Conservation (phyloP, 2,888 invertebrate genomes). For the Metopia argyrocephala region DNA sequence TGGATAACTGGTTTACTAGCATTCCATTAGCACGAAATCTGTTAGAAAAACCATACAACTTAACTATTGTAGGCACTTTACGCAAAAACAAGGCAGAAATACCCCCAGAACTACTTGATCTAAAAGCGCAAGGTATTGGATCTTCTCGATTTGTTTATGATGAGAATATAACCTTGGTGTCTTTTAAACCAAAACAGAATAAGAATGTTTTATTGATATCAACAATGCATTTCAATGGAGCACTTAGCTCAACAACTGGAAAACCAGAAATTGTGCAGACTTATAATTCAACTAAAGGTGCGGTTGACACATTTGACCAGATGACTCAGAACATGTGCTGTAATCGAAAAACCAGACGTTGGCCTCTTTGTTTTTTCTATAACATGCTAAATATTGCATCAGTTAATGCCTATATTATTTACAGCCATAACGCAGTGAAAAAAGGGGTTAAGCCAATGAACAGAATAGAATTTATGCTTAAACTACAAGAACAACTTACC, state of each 20-base stretch:
- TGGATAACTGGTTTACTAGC: too few relatives aligned
- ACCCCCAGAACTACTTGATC: slow-evolving; percentile 2
- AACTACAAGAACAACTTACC: slow-evolving; percentile 12
- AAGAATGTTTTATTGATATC: too few relatives aligned
- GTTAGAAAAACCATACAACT: too few relatives aligned
- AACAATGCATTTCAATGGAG: too few relatives aligned
- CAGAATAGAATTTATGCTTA: slow-evolving; percentile 23
- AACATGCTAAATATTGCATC: too few relatives aligned
- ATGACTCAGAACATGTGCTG: neutral
- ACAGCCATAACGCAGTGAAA: slow-evolving; percentile 18
- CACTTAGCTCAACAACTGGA: too few relatives aligned
- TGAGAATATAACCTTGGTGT: neutral
- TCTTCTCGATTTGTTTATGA: slow-evolving; percentile 20
- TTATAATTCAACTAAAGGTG: slow-evolving; percentile 2
- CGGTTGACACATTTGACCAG: neutral
- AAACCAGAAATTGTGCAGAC: too few relatives aligned
- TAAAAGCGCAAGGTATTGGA: neutral
- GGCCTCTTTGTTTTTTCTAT: neutral
- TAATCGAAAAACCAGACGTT: neutral
- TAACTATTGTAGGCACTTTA: too few relatives aligned
- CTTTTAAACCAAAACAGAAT: too few relatives aligned
- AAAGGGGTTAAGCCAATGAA: slow-evolving; percentile 27
- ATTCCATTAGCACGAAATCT: too few relatives aligned
- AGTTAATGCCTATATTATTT: slow-evolving; percentile 17
- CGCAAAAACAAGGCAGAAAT: slow-evolving; percentile 14